phyloP scores from a whole-genome alignment of 2,888 invertebrate genomes.

The Ormyrus pomaceus region DNA sequence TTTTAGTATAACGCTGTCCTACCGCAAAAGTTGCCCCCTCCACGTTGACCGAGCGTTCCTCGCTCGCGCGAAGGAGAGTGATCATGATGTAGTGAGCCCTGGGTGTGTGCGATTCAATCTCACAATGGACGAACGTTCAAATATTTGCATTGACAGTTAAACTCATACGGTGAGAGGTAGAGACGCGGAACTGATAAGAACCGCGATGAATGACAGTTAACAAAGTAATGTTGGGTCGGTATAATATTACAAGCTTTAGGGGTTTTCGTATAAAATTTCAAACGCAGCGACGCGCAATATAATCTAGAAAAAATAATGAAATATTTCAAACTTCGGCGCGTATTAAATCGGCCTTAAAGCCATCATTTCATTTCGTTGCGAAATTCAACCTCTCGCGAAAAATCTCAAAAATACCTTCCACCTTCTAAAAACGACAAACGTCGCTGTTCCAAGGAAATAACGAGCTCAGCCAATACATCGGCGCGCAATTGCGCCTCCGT shows the following conservation, averaged over 20 bases:
- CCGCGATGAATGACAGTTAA: background rate
- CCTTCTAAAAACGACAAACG: too few species aligned
- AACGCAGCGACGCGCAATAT: background rate
- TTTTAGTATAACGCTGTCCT: background rate
- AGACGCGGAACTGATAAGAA: background rate
- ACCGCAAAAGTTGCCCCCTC: background rate
- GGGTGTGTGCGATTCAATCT: constrained; percentile 9
- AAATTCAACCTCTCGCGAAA: too few species aligned
- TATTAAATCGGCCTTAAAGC: background rate
- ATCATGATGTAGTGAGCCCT: background rate
- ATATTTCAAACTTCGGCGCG: too few species aligned
- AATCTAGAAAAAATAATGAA: background rate
- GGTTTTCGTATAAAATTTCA: too few species aligned
- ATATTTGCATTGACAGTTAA: constrained; percentile 30
- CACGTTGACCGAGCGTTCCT: background rate
- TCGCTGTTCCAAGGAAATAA: too few species aligned
- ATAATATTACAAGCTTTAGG: too few species aligned
- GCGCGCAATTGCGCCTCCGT: background rate
- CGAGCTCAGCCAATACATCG: background rate
- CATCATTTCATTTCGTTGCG: too few species aligned
- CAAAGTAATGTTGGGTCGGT: background rate
- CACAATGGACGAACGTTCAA: constrained; percentile 35
- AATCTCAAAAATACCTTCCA: too few species aligned
- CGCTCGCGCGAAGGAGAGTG: background rate
- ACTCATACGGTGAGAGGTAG: background rate